Conservation (phyloP, 1,140 invertebrate species). For the Philopotamus ludificatus region DNA sequence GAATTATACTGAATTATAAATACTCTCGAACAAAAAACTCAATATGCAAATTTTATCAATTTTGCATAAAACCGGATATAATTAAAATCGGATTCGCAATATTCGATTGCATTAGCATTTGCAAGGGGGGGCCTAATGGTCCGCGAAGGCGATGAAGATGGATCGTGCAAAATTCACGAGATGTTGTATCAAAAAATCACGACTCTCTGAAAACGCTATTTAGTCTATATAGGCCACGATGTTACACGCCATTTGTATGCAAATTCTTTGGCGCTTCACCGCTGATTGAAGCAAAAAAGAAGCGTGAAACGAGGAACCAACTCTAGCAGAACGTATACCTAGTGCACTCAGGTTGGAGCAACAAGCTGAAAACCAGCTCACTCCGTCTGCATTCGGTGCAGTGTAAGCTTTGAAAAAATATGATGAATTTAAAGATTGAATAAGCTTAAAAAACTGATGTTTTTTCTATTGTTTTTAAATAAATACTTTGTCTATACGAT, state of each 20-base stretch:
- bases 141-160: background rate
- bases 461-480: too few species aligned
- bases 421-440: too few species aligned
- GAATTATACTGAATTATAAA: too few species aligned
- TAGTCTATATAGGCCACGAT: slow-evolving; percentile 30
- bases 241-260: slow-evolving; percentile 34
- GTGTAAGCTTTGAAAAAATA: too few species aligned
- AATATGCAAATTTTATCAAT: too few species aligned
- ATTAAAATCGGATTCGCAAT: too few species aligned
- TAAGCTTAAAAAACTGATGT: too few species aligned
- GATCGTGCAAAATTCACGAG: background rate
- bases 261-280: slow-evolving; percentile 28
- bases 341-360: background rate
- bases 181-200: background rate
- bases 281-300: slow-evolving; percentile 26
- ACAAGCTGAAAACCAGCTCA: background rate
- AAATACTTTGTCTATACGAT: too few species aligned
- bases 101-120: too few species aligned
- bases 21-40: too few species aligned
- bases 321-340: slow-evolving; percentile 26
- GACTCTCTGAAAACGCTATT: slow-evolving; percentile 8
- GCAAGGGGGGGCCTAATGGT: background rate
- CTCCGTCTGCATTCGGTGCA: too few species aligned
- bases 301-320: slow-evolving; percentile 28
- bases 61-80: too few species aligned